A percentile compares a stretch with the other conserved stretches of the same genome.
Conservation (phyloP, 2,888 invertebrate species). For the Volucella inanis region DNA sequence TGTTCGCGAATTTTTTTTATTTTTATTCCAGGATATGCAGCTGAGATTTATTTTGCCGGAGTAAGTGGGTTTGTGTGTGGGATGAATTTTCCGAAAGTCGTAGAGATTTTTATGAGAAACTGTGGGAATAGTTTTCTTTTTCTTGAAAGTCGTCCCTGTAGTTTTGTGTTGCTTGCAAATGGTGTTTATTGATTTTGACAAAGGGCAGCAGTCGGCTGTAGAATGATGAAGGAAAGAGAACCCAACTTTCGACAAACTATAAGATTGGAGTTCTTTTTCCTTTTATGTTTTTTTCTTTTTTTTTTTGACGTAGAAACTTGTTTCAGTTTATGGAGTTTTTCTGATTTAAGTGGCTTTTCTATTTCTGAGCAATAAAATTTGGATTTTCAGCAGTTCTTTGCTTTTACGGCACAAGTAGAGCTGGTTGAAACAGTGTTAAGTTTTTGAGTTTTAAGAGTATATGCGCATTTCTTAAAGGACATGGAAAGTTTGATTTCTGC, state of each 20-base stretch:
- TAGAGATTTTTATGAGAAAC: constrained; percentile 59
- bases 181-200: constrained; percentile 56
- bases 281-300: too few relatives aligned
- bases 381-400: too few relatives aligned
- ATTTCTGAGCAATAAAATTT: not conserved
- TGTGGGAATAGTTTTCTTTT: constrained; percentile 37
- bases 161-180: constrained; percentile 33
- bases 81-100: constrained; percentile 25
- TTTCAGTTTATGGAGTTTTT: not conserved
- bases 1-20: constrained; percentile 13
- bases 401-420: too few relatives aligned
- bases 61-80: constrained; percentile 21
- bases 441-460: too few relatives aligned
- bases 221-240: not conserved
- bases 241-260: constrained; percentile 6
- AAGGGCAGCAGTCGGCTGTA: not conserved
- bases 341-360: not conserved
- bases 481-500: too few relatives aligned
- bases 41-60: constrained; percentile 52
- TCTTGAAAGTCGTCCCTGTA: constrained; percentile 1
- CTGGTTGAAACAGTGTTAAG: too few relatives aligned
- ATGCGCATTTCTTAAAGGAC: too few relatives aligned
- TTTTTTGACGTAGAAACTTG: not conserved
- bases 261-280: not conserved
- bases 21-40: constrained; percentile 47